Evolutionary conservation across 2,797 vertebrate species (phyloP), one percentile per base, ranked within the genome.

Genomic region (Hoplostethus atlanticus): DNA sequence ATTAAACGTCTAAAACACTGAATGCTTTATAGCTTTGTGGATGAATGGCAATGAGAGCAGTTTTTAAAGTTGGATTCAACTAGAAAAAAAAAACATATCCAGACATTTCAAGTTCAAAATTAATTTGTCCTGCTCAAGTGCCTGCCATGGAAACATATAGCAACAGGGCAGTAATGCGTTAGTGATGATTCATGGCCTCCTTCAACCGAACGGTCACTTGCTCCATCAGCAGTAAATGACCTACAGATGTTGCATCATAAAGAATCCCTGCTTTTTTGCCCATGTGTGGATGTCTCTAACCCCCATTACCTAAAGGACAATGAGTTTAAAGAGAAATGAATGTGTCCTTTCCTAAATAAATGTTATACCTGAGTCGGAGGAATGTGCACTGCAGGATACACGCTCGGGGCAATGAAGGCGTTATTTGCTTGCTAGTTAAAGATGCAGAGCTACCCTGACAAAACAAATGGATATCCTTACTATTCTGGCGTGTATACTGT

Each of bases 301-400:
- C 73, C 73, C 77, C 80, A 84, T 92, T 92, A 91, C 76, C 79
- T 67, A 80, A 84, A 92, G 85, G 82, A 92, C 84, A 88, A 81
- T 58, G 50, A 77, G 78, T 77, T 70, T 64, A 36, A 61, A 61
- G 68, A 77, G 48, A 74, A 71, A 77, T 67, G 5, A 78, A 60
- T 15, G 50, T 65, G 74, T 74, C 61, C 59, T 1, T 28, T 11
- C 34, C 34, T 57, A 68, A 59, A 85, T 76, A 78, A 90, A 91
- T 81, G 70, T 54, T 75, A 31, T 44, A 60, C 46, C 51, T 64
- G 61, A 73, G 53, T 78, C 42, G 46, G 64, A 64, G 66, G 59
- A 28, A 30, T 46, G 38, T 13, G 66, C 30, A 16, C 51, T 46
- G 50, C 48, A 6, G 57, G 31, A 64, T 9, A 59, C 6, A 0